Conservation (phyloP, 2,797 vertebrate species). For the Dendrocincla fuliginosa region DNA sequence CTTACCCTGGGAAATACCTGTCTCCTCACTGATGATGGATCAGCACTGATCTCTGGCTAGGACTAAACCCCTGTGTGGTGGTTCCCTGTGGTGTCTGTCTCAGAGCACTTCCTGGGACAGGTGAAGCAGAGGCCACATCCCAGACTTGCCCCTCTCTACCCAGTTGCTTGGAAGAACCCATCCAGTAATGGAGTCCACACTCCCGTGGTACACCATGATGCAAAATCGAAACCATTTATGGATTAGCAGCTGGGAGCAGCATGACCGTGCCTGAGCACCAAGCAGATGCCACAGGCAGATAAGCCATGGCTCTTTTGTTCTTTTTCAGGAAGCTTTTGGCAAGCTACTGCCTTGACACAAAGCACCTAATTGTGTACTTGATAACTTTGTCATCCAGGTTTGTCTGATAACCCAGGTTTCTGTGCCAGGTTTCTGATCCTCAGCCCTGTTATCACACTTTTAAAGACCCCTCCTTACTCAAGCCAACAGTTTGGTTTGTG, state of each 20-base stretch:
- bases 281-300: constrained; percentile 23
- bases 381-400: background rate
- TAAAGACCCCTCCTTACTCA: background rate
- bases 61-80: background rate
- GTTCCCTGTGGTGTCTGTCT: background rate
- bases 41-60: background rate
- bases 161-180: background rate
- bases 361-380: background rate
- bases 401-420: constrained; percentile 12
- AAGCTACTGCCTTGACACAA: background rate
- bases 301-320: constrained; percentile 33
- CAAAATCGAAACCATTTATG: background rate
- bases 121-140: background rate
- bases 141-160: background rate
- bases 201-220: accelerated
- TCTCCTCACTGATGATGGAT: background rate
- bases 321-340: constrained; percentile 6
- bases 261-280: background rate
- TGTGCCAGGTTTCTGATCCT: background rate
- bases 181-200: accelerated
- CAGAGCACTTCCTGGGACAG: background rate
- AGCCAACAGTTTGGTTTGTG: background rate
- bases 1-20: background rate
- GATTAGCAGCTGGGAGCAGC: background rate
- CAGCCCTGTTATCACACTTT: accelerated